Evolutionary conservation across 2,797 vertebrate genomes (phyloP), one percentile per base, ranked within the genome.

Genomic region (Pempheris klunzingeri): DNA sequence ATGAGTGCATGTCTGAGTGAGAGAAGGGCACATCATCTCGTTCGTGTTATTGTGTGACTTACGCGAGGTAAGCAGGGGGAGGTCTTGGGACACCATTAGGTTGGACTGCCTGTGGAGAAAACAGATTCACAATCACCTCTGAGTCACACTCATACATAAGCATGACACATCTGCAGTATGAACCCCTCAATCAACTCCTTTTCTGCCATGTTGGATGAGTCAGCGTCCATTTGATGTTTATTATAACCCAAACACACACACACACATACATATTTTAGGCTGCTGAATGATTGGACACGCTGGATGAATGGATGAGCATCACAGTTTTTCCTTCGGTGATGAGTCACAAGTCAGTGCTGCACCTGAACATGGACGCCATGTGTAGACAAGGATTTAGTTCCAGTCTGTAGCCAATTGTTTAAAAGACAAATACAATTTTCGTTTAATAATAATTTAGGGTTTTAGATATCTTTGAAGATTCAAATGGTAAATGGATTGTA

Each of bases 51-150:
- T n/a, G 7, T 22, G 34, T 0, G 64, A 95, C 95, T 94, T 92
- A 99, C 98, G 95, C 96, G 14, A 99, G 94, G 79, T 96, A 97
- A 77, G 97, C 97, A 5, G 92, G 85, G 0, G 85, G 28, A 36
- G 96, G 95, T 91, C 97, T 98, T n/a, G 92, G 61, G 47, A 94
- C 87, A 58, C 97, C 97, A n/a, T 99, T 98, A n/a, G 96, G 65
- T 60, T 95, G 94, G 24, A 87, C 86, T 17, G 86, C 94, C 98
- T 98, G 92, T 76, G 84, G 77, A 84, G 68, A 13, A 18, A 32
- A 67, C 20, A 82, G 17, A 76, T 1, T 77, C 24, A 75, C 1
- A 0, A 30, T 61, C 46, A 81, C 9, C 43, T 26, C 11, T 5
- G 6, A 43, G 9, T 77, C 52, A 61, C 28, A 58, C 5, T 4